Percentiles rank a stretch among this genome's conserved stretches.
Evolutionary conservation across 1,140 invertebrate species (phyloP).

Genomic region (Cecropterus lyciades): DNA sequence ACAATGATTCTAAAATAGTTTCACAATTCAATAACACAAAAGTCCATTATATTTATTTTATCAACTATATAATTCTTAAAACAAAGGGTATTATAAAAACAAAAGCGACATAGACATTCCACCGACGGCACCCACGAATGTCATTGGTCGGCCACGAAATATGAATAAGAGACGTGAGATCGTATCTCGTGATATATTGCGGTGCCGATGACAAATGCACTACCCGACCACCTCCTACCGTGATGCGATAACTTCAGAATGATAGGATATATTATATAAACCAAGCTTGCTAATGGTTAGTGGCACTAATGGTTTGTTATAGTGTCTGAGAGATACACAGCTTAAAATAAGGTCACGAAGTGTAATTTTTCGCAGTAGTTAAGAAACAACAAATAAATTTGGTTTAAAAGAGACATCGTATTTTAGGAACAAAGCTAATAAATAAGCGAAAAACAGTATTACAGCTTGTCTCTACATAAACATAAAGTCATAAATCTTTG

Average conservation of each 20-base stretch:
- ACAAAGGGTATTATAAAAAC: slow-evolving; percentile 7
- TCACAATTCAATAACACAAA: no score
- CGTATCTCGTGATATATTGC: slow-evolving; percentile 24
- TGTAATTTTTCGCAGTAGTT: no score
- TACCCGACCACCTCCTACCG: slow-evolving; percentile 12
- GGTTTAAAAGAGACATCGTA: no score
- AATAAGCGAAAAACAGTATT: no score
- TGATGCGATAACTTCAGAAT: slow-evolving; percentile 5
- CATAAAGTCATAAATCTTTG: no score
- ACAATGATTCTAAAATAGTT: no score
- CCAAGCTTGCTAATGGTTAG: background rate
- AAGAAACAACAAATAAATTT: no score
- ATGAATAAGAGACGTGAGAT: slow-evolving; percentile 17
- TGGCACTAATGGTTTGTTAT: background rate
- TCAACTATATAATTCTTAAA: slow-evolving; percentile 1
- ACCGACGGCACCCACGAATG: background rate
- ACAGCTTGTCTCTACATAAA: no score
- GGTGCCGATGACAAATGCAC: slow-evolving; percentile 19
- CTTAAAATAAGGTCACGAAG: no score
- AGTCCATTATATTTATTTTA: no score
- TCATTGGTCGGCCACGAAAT: slow-evolving; percentile 21
- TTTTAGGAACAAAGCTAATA: no score
- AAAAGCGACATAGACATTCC: slow-evolving; percentile 17
- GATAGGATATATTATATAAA: background rate
- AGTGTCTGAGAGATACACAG: no score